Conservation (phyloP, 2,797 vertebrate genomes). For the Botia kubotai region DNA sequence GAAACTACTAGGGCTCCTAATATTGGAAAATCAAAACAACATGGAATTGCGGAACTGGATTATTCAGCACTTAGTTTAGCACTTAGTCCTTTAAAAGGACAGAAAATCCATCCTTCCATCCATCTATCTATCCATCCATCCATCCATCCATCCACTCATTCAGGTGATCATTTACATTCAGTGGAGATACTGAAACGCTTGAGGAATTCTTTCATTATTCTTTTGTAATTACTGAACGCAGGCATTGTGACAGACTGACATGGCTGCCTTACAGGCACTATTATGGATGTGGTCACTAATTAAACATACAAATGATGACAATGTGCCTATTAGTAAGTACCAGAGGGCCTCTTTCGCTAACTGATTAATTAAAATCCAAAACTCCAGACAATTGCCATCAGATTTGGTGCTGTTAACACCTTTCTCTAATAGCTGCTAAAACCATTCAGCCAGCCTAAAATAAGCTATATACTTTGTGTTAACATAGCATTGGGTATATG, state of each 20-base stretch:
- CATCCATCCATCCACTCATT: neutral
- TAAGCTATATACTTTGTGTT: neutral
- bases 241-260: conserved; percentile 41
- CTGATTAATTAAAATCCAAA: conserved; percentile 60
- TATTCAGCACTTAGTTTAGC: neutral
- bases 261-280: conserved; percentile 57
- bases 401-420: conserved; percentile 40
- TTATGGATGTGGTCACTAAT: conserved; percentile 57
- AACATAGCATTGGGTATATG: neutral
- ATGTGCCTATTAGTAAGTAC: conserved; percentile 44
- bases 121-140: neutral
- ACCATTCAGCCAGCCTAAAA: conserved; percentile 16
- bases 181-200: conserved; percentile 21
- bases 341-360: conserved; percentile 51
- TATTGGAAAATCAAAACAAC: neutral
- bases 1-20: neutral
- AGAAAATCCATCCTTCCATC: no score
- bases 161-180: conserved; percentile 9
- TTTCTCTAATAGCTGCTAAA: conserved; percentile 18
- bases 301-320: conserved; percentile 60
- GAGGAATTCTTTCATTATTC: conserved; percentile 46
- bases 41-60: neutral
- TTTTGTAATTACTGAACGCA: conserved; percentile 33
- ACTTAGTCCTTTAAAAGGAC: no score
- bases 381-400: conserved; percentile 55